Percentiles rank a stretch among this genome's conserved stretches.
phyloP scores from a whole-genome alignment of 2,888 invertebrate species.

The Erebia palarica region DNA sequence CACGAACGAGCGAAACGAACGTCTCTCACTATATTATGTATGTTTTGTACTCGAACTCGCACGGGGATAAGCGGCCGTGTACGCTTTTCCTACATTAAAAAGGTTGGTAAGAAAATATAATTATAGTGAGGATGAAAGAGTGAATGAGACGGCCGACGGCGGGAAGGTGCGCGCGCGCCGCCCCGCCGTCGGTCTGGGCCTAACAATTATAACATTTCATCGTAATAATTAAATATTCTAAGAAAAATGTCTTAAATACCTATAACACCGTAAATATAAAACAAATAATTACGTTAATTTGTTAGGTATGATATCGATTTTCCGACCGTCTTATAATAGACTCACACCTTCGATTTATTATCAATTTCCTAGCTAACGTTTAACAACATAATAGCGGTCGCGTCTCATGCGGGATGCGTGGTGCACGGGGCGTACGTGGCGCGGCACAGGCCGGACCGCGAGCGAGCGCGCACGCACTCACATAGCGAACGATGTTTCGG shows the following conservation, averaged over 20 bases:
- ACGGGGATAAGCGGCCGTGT: constrained; percentile 79
- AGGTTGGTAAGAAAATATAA: constrained; percentile 81
- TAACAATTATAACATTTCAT: constrained; percentile 79
- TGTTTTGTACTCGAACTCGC: constrained; percentile 75
- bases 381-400: constrained; percentile 79
- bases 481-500: constrained; percentile 71
- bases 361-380: constrained; percentile 83
- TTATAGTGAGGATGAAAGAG: constrained; percentile 81
- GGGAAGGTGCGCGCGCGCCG: constrained; percentile 55
- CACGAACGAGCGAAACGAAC: constrained; percentile 77
- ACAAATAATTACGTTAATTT: constrained; percentile 82
- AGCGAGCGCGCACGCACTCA: constrained; percentile 43
- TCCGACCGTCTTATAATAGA: constrained; percentile 75
- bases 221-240: constrained; percentile 82
- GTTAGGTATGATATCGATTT: constrained; percentile 82
- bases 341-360: constrained; percentile 81
- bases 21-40: constrained; percentile 73
- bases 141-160: constrained; percentile 75
- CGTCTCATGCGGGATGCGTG: constrained; percentile 68
- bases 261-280: constrained; percentile 83
- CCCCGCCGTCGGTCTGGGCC: constrained; percentile 70
- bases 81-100: constrained; percentile 78
- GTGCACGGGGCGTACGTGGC: constrained; percentile 47
- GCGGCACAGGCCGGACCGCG: constrained; percentile 41
- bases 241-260: constrained; percentile 83